These are phyloP conservation scores for Spheniscus humboldti DNA, from an alignment of 2,797 vertebrate genomes.

Conservation along the genomic window DNA sequence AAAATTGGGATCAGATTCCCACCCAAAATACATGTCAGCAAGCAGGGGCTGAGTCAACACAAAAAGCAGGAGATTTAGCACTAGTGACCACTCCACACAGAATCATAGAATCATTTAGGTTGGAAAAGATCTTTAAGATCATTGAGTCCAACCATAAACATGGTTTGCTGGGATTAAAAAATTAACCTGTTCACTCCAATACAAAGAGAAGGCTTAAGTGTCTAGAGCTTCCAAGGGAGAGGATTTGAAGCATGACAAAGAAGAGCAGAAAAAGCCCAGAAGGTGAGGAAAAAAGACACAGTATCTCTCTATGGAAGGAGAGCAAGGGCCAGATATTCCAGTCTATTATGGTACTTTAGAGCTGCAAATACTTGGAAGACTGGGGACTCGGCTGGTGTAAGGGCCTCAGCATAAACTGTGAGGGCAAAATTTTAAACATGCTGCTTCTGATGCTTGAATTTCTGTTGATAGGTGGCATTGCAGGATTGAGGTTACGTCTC, in stretches of 20 bases:
- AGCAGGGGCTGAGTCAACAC: neutral
- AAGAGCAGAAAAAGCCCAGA: neutral
- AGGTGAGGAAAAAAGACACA: neutral
- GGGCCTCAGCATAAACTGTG: neutral
- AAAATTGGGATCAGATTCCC: neutral
- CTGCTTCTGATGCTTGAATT: neutral
- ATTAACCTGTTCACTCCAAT: neutral
- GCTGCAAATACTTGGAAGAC: neutral
- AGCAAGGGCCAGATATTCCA: neutral
- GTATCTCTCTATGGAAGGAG: neutral
- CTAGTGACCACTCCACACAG: neutral
- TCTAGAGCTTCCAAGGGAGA: neutral
- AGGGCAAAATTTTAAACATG: neutral
- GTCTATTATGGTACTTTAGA: rapidly evolving
- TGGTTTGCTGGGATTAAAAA: neutral
- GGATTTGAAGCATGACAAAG: neutral
- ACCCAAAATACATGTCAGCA: neutral
- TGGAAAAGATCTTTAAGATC: neutral
- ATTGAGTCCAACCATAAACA: neutral
- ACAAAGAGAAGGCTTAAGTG: neutral
- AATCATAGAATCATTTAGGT: neutral
- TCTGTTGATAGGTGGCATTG: neutral
- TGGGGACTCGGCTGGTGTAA: neutral
- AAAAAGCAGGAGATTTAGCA: neutral
- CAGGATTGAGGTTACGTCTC: neutral